phyloP scores from a whole-genome alignment of 1,140 invertebrate genomes.

The Dendrolimus kikuchii region DNA sequence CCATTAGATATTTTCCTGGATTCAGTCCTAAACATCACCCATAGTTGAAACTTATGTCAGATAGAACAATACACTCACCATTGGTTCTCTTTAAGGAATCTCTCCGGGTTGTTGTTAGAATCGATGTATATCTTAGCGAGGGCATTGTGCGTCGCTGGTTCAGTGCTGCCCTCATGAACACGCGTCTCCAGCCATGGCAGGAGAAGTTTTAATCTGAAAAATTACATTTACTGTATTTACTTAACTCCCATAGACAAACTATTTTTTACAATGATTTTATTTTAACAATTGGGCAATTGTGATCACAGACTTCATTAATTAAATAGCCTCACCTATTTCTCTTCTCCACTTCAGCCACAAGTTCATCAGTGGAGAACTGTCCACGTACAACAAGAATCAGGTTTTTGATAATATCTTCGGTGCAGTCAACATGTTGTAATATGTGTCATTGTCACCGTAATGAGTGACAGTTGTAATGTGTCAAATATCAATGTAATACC shows the following conservation, averaged over 20 bases:
- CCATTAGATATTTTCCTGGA: too few relatives aligned
- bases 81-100: conserved; percentile 92
- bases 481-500: too few relatives aligned
- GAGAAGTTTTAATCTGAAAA: conserved; percentile 85
- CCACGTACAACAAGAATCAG: conserved; percentile 97
- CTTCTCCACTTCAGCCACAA: conserved; percentile 99
- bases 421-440: conserved; percentile 99
- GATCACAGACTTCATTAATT: neutral
- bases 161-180: conserved; percentile 96
- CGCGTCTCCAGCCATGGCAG: conserved; percentile 97
- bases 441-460: too few relatives aligned
- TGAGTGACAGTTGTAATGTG: too few relatives aligned
- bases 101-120: conserved; percentile 99
- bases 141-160: conserved; percentile 99
- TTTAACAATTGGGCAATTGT: neutral
- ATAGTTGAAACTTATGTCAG: neutral
- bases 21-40: neutral
- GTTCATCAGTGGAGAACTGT: conserved; percentile 98
- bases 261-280: conserved; percentile 6
- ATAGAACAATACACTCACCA: conserved; percentile 50
- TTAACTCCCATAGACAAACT: too few relatives aligned
- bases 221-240: too few relatives aligned
- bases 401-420: conserved; percentile 99
- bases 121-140: conserved; percentile 99
- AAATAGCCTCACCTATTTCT: conserved; percentile 81